phyloP scores from a whole-genome alignment of 2,888 invertebrate species.

The Peribatodes rhomboidaria region DNA sequence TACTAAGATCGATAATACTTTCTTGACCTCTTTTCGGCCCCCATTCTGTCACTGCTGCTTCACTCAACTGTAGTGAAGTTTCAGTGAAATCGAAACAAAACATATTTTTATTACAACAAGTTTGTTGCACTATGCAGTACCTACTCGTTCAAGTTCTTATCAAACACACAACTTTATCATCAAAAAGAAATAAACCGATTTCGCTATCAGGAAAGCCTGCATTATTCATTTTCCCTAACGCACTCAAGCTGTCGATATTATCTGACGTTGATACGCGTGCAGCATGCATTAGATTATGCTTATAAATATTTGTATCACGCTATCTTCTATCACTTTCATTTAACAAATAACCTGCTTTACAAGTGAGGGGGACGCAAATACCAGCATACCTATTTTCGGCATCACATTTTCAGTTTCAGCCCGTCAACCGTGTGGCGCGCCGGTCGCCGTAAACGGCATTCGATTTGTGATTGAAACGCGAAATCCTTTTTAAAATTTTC shows the following conservation, averaged over 20 bases:
- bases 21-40: neutral
- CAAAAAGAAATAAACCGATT: slow-evolving; percentile 35
- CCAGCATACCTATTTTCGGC: slow-evolving; percentile 78
- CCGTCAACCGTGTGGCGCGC: slow-evolving; percentile 70
- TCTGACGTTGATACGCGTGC: slow-evolving; percentile 40
- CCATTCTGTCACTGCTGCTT: neutral
- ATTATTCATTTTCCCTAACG: slow-evolving; percentile 34
- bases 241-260: slow-evolving; percentile 41
- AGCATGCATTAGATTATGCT: slow-evolving; percentile 32
- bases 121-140: neutral
- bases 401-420: slow-evolving; percentile 81
- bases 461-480: slow-evolving; percentile 49
- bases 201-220: slow-evolving; percentile 39
- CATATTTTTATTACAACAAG: neutral
- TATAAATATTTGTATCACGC: slow-evolving; percentile 40
- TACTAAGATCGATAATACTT: no score
- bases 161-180: slow-evolving; percentile 31
- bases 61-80: neutral
- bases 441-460: slow-evolving; percentile 65
- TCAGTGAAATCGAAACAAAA: neutral
- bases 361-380: slow-evolving; percentile 66
- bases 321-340: slow-evolving; percentile 30
- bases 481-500: slow-evolving; percentile 37
- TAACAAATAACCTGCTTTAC: slow-evolving; percentile 27
- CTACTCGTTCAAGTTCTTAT: slow-evolving; percentile 15